Conservation (phyloP, 2,888 invertebrate genomes). For the Miltochrista miniata region DNA sequence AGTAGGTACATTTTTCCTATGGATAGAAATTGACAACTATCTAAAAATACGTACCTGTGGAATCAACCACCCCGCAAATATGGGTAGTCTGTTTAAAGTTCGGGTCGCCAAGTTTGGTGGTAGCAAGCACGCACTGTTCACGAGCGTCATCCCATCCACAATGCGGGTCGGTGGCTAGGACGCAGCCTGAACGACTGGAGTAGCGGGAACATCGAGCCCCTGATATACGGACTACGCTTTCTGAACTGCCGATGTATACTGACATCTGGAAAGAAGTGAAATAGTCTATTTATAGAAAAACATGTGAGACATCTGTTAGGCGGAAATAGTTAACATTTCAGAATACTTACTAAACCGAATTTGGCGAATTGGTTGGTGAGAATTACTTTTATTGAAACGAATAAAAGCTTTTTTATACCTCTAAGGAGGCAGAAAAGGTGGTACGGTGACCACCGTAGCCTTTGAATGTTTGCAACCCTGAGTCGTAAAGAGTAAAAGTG, state of each 20-base stretch:
- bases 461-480: too few relatives aligned
- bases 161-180: slow-evolving; percentile 95
- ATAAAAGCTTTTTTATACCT: too few relatives aligned
- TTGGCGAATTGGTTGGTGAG: too few relatives aligned
- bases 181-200: slow-evolving; percentile 87
- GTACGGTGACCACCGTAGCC: too few relatives aligned
- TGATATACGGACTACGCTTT: slow-evolving; percentile 87
- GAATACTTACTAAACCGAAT: too few relatives aligned
- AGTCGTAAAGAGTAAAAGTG: too few relatives aligned
- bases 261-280: slow-evolving; percentile 77
- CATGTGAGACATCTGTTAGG: neutral
- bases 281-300: neutral
- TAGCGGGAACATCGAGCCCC: slow-evolving; percentile 91
- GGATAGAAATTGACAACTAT: too few relatives aligned
- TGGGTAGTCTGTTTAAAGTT: slow-evolving; percentile 90
- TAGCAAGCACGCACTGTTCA: slow-evolving; percentile 88
- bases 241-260: slow-evolving; percentile 89
- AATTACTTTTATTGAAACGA: too few relatives aligned
- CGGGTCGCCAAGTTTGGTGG: slow-evolving; percentile 85
- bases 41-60: slow-evolving; percentile 42
- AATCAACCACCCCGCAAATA: slow-evolving; percentile 75
- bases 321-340: too few relatives aligned
- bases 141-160: slow-evolving; percentile 95
- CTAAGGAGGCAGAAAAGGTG: too few relatives aligned
- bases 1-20: too few relatives aligned